Base-by-base conservation (phyloP, 1,140 invertebrate species). In the Hermetia illucens region DNA sequence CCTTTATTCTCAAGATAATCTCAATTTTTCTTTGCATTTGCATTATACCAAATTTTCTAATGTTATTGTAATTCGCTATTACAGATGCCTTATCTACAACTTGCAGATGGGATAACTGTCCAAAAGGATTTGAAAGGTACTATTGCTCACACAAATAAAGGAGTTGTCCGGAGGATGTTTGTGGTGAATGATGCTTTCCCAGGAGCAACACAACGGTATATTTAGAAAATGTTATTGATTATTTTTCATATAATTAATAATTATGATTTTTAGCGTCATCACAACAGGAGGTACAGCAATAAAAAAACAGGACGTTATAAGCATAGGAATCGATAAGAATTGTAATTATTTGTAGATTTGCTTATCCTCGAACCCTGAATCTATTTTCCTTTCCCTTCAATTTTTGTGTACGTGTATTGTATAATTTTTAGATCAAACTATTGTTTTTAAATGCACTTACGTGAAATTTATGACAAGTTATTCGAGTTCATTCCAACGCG, bases 81-180 rank as follows among this genome's bases (percentile, higher is more conserved):
- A n/a, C 43, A 60, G 57, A 59, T 60, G 57, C 57, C 57, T 48
- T 60, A 60, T 51, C 36, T 60, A 44, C 36, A 58, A 48, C 50
- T 54, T 42, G 55, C 57, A 44, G 57, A 60, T 53, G 57, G 56
- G 44, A 46, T 59, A 41, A 49, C 57, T 39, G 52, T 59, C 22
- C 57, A 60, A 52, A 60, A 60, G 44, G 57, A 60, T 47, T 51
- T 58, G 35, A 60, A 60, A 45, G 53, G 50, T 30, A 50, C 48
- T 36, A 46, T 60, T 21, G 33, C 38, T 17, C 36, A 43, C 35
- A 45, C 54, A 35, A 59, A 59, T 45, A 59, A 59, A 45, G 51
- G 58, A 47, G 53, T 60, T 40, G 56, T 60, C 25, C 53, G 57
- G 39, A 54, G 57, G 30, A 59, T 60, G 57, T 57, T 56, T 39